Evolutionary conservation across 2,113 vertebrate genomes (phyloP).

Genomic region (Tichodroma muraria): DNA sequence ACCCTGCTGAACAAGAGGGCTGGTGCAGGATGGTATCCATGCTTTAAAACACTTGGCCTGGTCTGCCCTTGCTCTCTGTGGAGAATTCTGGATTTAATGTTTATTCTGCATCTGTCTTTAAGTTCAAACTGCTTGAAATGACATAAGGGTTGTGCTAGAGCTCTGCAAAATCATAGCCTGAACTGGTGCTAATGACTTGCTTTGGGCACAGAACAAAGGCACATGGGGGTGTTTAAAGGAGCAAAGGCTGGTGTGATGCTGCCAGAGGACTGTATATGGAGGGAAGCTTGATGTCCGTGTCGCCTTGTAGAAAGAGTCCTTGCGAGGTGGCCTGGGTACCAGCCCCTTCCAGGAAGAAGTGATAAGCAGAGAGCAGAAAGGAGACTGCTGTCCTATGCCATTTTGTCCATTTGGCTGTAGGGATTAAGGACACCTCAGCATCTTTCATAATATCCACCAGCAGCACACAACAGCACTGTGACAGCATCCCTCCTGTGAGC

Average conservation of each 20-base stretch:
- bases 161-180: not conserved
- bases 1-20: not conserved
- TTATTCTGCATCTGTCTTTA: not conserved
- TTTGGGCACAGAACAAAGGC: not conserved
- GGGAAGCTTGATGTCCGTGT: not conserved
- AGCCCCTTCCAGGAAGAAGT: not conserved
- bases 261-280: not conserved
- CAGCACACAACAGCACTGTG: not conserved
- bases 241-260: not conserved
- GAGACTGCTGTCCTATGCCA: not conserved
- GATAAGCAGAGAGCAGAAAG: not conserved
- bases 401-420: not conserved
- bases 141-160: not conserved
- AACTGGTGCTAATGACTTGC: not conserved
- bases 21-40: not conserved
- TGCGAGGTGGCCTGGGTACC: not conserved
- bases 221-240: not conserved
- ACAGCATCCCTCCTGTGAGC: not conserved
- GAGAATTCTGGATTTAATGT: not conserved
- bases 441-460: not conserved
- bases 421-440: not conserved
- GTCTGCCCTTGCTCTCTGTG: not conserved
- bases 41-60: not conserved
- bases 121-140: not conserved
- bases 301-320: not conserved